Evolutionary conservation across 2,113 vertebrate species (phyloP).

Genomic region (Stigmatopora argus): DNA sequence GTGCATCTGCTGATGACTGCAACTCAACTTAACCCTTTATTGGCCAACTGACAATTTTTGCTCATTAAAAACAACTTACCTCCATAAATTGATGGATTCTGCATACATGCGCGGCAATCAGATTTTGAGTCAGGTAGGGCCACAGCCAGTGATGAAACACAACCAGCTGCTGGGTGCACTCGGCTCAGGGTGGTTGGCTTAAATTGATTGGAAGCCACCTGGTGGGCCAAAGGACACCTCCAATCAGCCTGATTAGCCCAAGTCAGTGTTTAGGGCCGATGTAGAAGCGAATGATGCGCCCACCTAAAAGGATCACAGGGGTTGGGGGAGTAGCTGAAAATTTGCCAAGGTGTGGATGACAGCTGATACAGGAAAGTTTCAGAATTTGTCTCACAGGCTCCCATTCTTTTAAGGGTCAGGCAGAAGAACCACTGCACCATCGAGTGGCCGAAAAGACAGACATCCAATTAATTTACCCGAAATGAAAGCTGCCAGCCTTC

Average conservation of each 20-base stretch:
- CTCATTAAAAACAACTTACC: too few species aligned
- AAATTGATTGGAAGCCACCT: constrained; percentile 78
- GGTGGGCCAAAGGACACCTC: constrained; percentile 72
- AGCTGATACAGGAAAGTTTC: constrained; percentile 39
- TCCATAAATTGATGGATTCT: too few species aligned
- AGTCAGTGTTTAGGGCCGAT: constrained; percentile 48
- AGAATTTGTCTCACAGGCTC: constrained; percentile 23
- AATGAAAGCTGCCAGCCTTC: too few species aligned
- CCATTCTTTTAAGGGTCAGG: too few species aligned
- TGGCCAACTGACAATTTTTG: not conserved
- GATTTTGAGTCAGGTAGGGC: too few species aligned
- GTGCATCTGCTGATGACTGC: constrained; percentile 24
- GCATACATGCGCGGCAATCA: too few species aligned
- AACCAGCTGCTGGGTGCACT: constrained; percentile 56
- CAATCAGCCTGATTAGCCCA: constrained; percentile 67
- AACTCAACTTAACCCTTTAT: constrained; percentile 21
- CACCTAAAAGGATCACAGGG: constrained; percentile 55
- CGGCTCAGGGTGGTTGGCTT: constrained; percentile 71
- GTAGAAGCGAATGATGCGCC: constrained; percentile 41
- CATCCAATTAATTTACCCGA: too few species aligned
- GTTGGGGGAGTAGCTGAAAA: constrained; percentile 38
- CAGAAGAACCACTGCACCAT: too few species aligned
- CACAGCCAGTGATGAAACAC: constrained; percentile 70
- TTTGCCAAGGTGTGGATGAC: constrained; percentile 33
- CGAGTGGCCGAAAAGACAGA: too few species aligned